Conservation (phyloP, 1,140 invertebrate genomes). For the Potamilus streckersoni region DNA sequence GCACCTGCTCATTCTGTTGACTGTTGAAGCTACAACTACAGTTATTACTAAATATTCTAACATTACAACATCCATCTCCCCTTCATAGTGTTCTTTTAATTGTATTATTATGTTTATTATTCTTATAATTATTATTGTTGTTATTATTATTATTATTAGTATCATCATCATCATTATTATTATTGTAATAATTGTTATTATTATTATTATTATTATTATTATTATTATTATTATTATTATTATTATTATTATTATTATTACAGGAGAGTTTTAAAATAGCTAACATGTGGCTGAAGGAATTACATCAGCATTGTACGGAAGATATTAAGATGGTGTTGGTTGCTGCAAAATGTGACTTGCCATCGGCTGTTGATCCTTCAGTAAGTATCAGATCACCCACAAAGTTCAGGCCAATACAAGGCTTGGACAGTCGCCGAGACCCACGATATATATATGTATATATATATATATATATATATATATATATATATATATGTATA, state of each 20-base stretch:
- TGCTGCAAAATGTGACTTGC: slow-evolving; percentile 38
- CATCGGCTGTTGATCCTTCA: neutral
- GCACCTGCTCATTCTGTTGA: neutral
- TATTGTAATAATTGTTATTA: too few relatives aligned
- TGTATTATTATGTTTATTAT: neutral
- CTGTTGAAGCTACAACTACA: too few relatives aligned
- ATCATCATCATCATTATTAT: too few relatives aligned
- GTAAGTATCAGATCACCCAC: neutral
- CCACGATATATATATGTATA: too few relatives aligned
- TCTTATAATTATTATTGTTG: neutral
- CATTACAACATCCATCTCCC: neutral
- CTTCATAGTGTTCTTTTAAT: neutral
- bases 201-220: neutral
- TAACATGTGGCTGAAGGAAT: slow-evolving; percentile 28
- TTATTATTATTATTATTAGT: neutral
- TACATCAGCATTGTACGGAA: slow-evolving; percentile 25
- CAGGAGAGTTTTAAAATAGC: slow-evolving; percentile 33
- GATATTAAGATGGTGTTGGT: slow-evolving; percentile 29
- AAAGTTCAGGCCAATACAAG: neutral
- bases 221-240: neutral
- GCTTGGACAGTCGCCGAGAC: too few relatives aligned
- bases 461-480: too few relatives aligned
- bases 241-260: neutral
- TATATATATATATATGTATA: too few relatives aligned
- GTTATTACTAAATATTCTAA: too few relatives aligned